Conservation (phyloP, 2,797 vertebrate genomes). For the Galaxias olidus region DNA sequence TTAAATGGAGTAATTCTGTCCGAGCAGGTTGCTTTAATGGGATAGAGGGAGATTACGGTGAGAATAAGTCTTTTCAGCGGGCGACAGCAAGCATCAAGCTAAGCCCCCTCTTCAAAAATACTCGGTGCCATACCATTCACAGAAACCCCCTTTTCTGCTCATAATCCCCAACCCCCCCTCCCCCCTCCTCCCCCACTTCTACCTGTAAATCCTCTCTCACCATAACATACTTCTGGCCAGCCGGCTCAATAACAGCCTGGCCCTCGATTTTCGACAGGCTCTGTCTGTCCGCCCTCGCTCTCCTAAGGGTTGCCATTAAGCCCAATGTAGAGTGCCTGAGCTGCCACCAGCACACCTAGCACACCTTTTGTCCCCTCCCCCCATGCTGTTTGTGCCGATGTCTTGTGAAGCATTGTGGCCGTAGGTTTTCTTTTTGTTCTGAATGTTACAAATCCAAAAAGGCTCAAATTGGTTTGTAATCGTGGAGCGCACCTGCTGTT, state of each 20-base stretch:
- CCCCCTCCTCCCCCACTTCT: too few species aligned
- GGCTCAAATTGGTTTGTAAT: too few species aligned
- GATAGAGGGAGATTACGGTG: conserved; percentile 73
- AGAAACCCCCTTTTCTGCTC: conserved; percentile 44
- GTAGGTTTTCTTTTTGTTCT: too few species aligned
- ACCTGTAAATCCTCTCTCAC: conserved; percentile 48
- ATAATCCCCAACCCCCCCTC: conserved; percentile 62
- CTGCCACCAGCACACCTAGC: too few species aligned
- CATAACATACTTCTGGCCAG: conserved; percentile 6
- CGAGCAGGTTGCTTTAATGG: conserved; percentile 70
- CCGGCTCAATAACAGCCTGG: conserved; percentile 14
- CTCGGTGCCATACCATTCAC: conserved; percentile 50
- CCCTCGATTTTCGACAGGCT: not conserved
- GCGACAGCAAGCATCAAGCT: conserved; percentile 45
- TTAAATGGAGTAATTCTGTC: conserved; percentile 62
- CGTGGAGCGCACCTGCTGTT: too few species aligned
- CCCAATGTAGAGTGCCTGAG: too few species aligned
- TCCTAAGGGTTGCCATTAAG: too few species aligned
- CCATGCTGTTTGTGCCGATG: too few species aligned
- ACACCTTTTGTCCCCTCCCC: too few species aligned
- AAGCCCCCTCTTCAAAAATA: conserved; percentile 57
- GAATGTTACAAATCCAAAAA: too few species aligned
- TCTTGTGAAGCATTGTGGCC: too few species aligned
- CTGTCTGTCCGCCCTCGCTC: too few species aligned
- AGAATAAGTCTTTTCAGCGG: conserved; percentile 48